Base-by-base conservation (phyloP, 1,140 invertebrate species). In the Megalonaias nervosa region DNA sequence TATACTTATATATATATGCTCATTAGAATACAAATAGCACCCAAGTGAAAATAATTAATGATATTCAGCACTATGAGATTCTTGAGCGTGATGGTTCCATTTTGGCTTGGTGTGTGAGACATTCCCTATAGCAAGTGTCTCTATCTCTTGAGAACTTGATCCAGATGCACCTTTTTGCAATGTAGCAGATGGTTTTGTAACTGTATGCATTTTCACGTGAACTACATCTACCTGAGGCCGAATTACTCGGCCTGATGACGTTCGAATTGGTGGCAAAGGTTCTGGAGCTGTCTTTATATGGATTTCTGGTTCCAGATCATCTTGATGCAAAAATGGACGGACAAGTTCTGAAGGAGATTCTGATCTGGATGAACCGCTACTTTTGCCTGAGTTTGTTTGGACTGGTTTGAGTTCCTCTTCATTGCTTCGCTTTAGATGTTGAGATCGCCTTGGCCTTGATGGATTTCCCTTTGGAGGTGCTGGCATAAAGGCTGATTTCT, bases 1-100 rank as follows among this genome's bases (percentile, higher is more conserved):
- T n/a, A n/a, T n/a, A n/a, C n/a, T n/a, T n/a, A 48, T 48, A 48
- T 48, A 48, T 48, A 48, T 48, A 48, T 48, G 6, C 38, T 48
- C 6, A 48, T 48, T 11, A 48, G 4, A 48, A 48, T 5, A 48
- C 38, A 48, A 48, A 9, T 5, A 48, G 38, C 38, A 48, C 38
- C 38, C 38, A 48, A 48, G 38, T 48, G 1, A 48, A 6, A 48
- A 48, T 48, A 11, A 48, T 48, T 48, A 48, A 48, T 48, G 38
- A 79, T 84, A 87, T 59, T 87, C 86, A 2, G 86, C 81, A 58
- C 84, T 84, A 15, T 78, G 79, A 69, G 82, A 82, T 66, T 87
- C 80, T n/a, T 84, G 73, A 21, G 71, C 82, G 13, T 76, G 75
- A 67, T 81, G 68, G n/a, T 71, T 78, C 84, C 85, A 85, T 15